These are phyloP conservation scores for Nomia melanderi DNA, from an alignment of 1,140 invertebrate species.

Conservation along the genomic window DNA sequence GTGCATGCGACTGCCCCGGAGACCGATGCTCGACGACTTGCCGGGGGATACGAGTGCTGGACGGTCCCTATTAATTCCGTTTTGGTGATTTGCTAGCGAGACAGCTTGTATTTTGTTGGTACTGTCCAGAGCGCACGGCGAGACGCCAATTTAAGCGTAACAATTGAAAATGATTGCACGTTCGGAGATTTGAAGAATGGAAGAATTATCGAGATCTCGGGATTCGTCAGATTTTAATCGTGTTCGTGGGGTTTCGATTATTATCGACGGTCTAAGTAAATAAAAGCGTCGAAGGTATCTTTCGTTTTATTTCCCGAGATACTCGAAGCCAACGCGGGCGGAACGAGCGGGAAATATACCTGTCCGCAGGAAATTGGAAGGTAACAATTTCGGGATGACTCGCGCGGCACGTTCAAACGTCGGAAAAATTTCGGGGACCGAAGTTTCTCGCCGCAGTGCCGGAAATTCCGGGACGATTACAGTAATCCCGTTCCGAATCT, in stretches of 20 bases:
- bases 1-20: background rate
- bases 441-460: slow-evolving; percentile 30
- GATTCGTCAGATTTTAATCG: too few species aligned
- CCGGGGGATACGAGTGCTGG: background rate
- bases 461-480: slow-evolving; percentile 35
- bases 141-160: too few species aligned
- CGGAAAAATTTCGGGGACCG: slow-evolving; percentile 25
- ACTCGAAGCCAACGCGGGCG: background rate
- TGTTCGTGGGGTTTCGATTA: background rate
- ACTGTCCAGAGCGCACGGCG: background rate
- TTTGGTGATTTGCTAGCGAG: background rate
- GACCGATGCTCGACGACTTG: background rate
- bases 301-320: background rate
- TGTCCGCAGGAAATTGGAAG: slow-evolving; percentile 22
- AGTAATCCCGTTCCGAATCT: slow-evolving; percentile 35
- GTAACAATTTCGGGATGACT: slow-evolving; percentile 11
- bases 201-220: too few species aligned
- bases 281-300: background rate
- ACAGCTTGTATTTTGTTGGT: background rate
- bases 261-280: background rate
- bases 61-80: background rate
- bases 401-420: background rate
- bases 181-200: too few species aligned
- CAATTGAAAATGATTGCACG: too few species aligned
- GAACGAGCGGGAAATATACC: slow-evolving; percentile 12